These are phyloP conservation scores for Megalopta genalis DNA, from an alignment of 1,140 invertebrate species.

Conservation along the genomic window DNA sequence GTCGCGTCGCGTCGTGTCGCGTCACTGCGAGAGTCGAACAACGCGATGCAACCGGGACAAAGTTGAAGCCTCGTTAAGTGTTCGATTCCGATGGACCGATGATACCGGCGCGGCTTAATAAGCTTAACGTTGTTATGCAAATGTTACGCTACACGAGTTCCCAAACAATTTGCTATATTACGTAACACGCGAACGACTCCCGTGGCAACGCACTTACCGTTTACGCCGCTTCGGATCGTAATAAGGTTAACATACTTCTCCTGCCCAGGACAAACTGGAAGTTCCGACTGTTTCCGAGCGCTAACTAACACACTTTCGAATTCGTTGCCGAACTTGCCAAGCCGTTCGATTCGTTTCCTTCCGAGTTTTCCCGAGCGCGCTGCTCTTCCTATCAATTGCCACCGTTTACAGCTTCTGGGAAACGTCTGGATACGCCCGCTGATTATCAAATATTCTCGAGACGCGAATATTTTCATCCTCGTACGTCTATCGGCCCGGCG, in stretches of 20 bases:
- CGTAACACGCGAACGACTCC: constrained; percentile 27
- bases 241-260: constrained; percentile 52
- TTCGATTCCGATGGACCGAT: constrained; percentile 49
- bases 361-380: neutral
- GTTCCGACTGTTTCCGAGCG: neutral
- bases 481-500: no score
- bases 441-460: no score
- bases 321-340: no score
- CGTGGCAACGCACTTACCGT: constrained; percentile 25
- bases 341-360: neutral
- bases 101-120: constrained; percentile 51
- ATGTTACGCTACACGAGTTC: constrained; percentile 59
- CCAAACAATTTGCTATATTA: constrained; percentile 61
- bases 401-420: no score
- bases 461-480: no score
- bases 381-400: no score
- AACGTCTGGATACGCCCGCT: no score
- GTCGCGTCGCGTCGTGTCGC: neutral
- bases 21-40: neutral
- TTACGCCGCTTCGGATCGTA: constrained; percentile 30
- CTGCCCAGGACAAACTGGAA: constrained; percentile 31
- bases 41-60: constrained; percentile 4
- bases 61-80: constrained; percentile 24
- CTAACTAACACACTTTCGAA: neutral
- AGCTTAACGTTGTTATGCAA: constrained; percentile 64